Base-by-base conservation (phyloP, 35 echinoderm and acorn worm species). In the Heliocidaris erythrogramma region DNA sequence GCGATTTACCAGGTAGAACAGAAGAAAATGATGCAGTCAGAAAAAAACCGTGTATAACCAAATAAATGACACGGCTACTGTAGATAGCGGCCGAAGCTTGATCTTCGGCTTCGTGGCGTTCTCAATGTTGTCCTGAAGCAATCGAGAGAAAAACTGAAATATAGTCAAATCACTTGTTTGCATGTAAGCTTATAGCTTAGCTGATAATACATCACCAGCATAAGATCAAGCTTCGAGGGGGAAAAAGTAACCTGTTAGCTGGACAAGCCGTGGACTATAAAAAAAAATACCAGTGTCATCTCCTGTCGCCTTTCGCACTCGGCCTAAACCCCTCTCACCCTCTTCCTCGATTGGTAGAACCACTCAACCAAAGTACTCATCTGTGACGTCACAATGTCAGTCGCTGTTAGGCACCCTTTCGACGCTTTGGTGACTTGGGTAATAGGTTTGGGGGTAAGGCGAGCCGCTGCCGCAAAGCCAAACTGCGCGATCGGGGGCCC, bases 301-400 rank as follows among this genome's bases (percentile, higher is more conserved):
- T 24, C 21, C 65, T 78, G 65, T 89, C 31, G 87, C 87, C 47
- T 89, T 89, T 89, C 87, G 31, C 87, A 48, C 87, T 89, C 87
- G 29, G 31, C 87, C 47, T 47, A 48, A 89, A 24, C 87, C 87
- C 87, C 30, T 78, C 65, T 78, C 65, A 78, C 65, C 65, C 65
- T 78, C 65, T 78, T 78, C 18, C 21, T 48, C 87, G 87, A 47
- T 89, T 89, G 87, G 87, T 89, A 89, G 87, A 89, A 18, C 87
- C 32, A n/a, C 87, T 89, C 87, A 89, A 89, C 30, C 87, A 89
- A 89, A 89, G 87, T 89, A 32, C 87, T 89, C 30, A 89, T 89
- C 87, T 9, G 9, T 89, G 87, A 89, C 87, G 87, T 89, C 87
- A 89, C 87, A 89, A 89, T 89, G 87, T n/a, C 31, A 89, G 30